Evolutionary conservation across 2,113 vertebrate species (phyloP).

Genomic region (Ictalurus furcatus): DNA sequence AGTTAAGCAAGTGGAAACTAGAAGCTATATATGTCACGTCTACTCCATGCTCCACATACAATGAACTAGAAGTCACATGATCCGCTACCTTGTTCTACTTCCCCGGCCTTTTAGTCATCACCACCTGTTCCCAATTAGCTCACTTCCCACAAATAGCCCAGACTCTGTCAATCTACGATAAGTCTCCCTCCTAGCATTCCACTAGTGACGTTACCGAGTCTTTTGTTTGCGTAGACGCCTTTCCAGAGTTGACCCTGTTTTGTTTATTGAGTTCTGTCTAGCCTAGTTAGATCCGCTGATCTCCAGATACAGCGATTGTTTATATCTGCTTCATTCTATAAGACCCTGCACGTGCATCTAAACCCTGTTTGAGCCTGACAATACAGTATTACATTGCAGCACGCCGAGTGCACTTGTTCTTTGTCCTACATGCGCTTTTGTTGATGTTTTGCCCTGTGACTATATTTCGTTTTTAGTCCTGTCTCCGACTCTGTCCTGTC

Average conservation of each 20-base stretch:
- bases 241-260: not conserved
- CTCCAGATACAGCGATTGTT: not conserved
- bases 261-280: not conserved
- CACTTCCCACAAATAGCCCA: not conserved
- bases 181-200: not conserved
- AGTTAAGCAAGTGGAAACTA: not conserved
- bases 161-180: not conserved
- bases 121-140: slow-evolving; percentile 18
- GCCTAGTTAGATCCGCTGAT: not conserved
- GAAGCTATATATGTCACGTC: not conserved
- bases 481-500: not conserved
- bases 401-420: not conserved
- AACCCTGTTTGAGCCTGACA: not conserved
- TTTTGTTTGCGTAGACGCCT: not conserved
- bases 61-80: slow-evolving; percentile 1
- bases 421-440: not conserved
- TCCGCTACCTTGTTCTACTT: not conserved
- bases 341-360: not conserved
- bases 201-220: not conserved
- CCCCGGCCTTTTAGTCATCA: not conserved
- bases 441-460: not conserved
- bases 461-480: not conserved
- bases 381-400: not conserved
- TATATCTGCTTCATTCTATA: not conserved
- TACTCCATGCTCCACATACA: too few species aligned